Percentiles rank a stretch among this genome's conserved stretches.
Evolutionary conservation across 2,797 vertebrate species (phyloP).

Genomic region (Hydrocynus forskahlii): DNA sequence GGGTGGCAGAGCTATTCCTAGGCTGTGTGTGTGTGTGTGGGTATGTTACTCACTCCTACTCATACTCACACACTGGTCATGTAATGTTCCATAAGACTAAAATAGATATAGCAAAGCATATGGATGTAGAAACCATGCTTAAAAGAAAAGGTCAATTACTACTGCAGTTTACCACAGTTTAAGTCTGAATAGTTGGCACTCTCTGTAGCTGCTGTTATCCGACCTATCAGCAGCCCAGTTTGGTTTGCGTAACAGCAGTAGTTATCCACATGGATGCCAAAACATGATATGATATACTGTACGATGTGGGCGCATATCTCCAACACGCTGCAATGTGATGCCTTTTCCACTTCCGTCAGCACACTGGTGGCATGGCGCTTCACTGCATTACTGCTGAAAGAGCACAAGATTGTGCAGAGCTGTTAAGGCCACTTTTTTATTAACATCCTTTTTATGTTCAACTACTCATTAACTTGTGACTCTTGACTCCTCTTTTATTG

Average conservation of each 20-base stretch:
- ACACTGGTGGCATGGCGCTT: constrained; percentile 9
- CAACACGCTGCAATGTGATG: constrained; percentile 21
- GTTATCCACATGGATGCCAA: constrained; percentile 37
- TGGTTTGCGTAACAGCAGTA: background rate
- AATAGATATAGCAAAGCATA: background rate
- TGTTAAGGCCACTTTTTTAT: background rate
- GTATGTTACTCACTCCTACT: constrained; percentile 13
- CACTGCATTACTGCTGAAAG: background rate
- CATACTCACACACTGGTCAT: constrained; percentile 10
- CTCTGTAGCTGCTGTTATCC: background rate
- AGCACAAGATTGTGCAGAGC: constrained; percentile 12
- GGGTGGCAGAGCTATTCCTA: constrained; percentile 38
- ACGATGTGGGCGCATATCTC: constrained; percentile 7
- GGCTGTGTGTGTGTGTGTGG: background rate
- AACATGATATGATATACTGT: constrained; percentile 50
- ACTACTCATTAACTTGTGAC: background rate
- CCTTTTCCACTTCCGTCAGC: constrained; percentile 63
- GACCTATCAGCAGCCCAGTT: background rate
- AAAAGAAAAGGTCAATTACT: background rate
- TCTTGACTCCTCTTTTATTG: constrained; percentile 9
- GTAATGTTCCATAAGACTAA: background rate
- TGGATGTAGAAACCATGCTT: background rate
- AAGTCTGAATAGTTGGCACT: background rate
- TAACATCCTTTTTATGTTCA: background rate
- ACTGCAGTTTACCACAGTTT: background rate